phyloP scores from a whole-genome alignment of 2,113 vertebrate genomes.

The Odobenus rosmarus region DNA sequence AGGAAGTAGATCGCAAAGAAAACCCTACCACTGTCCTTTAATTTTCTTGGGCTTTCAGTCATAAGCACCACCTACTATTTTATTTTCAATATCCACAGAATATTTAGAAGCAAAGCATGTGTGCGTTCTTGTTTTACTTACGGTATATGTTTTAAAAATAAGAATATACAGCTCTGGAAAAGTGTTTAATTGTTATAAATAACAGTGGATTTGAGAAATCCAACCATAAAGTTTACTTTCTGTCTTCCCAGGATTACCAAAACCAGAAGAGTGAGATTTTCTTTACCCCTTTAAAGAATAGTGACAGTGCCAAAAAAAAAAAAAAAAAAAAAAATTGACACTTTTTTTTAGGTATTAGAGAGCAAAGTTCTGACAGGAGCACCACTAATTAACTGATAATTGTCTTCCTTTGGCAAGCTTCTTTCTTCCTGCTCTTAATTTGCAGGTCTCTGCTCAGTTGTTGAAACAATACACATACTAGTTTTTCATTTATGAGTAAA shows the following conservation, averaged over 20 bases:
- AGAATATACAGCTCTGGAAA: conserved; percentile 47
- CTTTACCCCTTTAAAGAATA: conserved; percentile 55
- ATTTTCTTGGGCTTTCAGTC: not conserved
- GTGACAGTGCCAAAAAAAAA: conserved; percentile 27
- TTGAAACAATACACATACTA: conserved; percentile 60
- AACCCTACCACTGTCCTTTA: not conserved
- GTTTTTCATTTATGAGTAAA: conserved; percentile 65
- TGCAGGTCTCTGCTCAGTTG: conserved; percentile 66
- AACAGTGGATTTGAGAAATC: not conserved
- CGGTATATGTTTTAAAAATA: conserved; percentile 39
- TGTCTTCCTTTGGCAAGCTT: conserved; percentile 69
- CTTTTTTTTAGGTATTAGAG: conserved; percentile 49
- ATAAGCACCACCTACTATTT: not conserved
- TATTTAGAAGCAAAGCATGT: not conserved
- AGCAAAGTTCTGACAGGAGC: conserved; percentile 53
- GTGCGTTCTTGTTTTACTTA: not conserved
- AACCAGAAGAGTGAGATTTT: conserved; percentile 55
- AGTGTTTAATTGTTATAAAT: not conserved
- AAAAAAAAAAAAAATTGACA: conserved; percentile 30
- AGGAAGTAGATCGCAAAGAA: not conserved
- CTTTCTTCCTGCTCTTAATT: conserved; percentile 73
- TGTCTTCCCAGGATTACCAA: conserved; percentile 14
- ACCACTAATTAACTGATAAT: conserved; percentile 69
- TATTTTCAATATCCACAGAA: not conserved
- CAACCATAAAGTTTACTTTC: not conserved